Percentiles rank a stretch among this genome's conserved stretches.
These are phyloP conservation scores for Lophotriccus pileatus DNA, from an alignment of 2,797 vertebrate genomes.

Conservation along the genomic window DNA sequence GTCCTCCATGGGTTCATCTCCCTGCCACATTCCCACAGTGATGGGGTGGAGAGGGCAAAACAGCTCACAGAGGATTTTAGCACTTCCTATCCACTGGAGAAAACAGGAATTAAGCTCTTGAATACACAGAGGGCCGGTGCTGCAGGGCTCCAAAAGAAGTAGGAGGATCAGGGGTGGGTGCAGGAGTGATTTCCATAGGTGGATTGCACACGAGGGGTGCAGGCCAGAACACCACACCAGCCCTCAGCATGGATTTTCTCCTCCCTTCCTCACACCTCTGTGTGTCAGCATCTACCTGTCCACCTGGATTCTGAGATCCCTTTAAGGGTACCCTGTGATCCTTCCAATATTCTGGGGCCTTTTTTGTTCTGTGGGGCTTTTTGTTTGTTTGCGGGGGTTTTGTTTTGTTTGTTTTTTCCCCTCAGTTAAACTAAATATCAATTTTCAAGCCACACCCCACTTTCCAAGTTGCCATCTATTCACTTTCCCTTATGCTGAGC, in stretches of 20 bases:
- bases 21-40: neutral
- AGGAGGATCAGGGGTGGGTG: neutral
- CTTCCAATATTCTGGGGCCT: neutral
- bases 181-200: neutral
- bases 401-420: neutral
- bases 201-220: neutral
- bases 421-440: neutral
- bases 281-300: neutral
- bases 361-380: neutral
- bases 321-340: neutral
- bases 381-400: neutral
- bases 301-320: neutral
- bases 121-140: rapidly evolving
- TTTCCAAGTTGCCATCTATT: neutral
- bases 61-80: neutral
- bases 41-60: rapidly evolving
- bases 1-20: neutral
- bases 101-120: neutral
- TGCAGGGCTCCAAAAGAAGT: neutral
- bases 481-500: neutral
- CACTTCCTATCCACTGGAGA: neutral
- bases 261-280: neutral
- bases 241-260: rapidly evolving
- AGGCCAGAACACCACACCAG: neutral
- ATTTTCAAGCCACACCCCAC: neutral